Percentiles rank a stretch among this genome's conserved stretches.
phyloP scores from a whole-genome alignment of 1,140 invertebrate species.

The Mylabris phalerata region DNA sequence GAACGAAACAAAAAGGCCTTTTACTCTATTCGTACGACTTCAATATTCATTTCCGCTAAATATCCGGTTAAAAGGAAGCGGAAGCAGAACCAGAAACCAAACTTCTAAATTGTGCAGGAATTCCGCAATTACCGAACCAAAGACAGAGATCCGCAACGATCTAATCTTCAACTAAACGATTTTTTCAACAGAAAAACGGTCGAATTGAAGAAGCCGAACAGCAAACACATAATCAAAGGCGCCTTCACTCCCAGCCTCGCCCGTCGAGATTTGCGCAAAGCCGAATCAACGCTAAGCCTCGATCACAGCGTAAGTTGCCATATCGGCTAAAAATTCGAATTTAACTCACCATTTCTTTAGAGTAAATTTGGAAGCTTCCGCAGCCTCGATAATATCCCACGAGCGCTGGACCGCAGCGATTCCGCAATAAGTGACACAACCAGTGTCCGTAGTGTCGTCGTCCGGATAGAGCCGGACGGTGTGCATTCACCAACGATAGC shows the following conservation, averaged over 20 bases:
- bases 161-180: too few relatives aligned
- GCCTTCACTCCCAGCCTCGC: conserved; percentile 68
- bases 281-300: conserved; percentile 48
- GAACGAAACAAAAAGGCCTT: too few relatives aligned
- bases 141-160: too few relatives aligned
- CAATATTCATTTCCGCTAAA: too few relatives aligned
- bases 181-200: conserved; percentile 59
- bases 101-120: too few relatives aligned
- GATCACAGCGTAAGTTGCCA: conserved; percentile 27
- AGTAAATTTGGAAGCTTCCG: conserved; percentile 36
- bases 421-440: conserved; percentile 20
- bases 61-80: too few relatives aligned
- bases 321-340: conserved; percentile 34
- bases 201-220: conserved; percentile 73
- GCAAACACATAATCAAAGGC: conserved; percentile 75
- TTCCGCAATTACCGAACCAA: too few relatives aligned
- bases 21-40: too few relatives aligned
- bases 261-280: conserved; percentile 58
- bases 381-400: conserved; percentile 55
- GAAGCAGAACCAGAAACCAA: too few relatives aligned
- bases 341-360: not conserved
- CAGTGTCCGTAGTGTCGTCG: conserved; percentile 33
- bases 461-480: too few relatives aligned
- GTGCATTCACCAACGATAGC: too few relatives aligned
- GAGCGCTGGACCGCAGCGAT: conserved; percentile 49